Conservation (phyloP, 2,113 vertebrate genomes). For the Mastomys coucha region DNA sequence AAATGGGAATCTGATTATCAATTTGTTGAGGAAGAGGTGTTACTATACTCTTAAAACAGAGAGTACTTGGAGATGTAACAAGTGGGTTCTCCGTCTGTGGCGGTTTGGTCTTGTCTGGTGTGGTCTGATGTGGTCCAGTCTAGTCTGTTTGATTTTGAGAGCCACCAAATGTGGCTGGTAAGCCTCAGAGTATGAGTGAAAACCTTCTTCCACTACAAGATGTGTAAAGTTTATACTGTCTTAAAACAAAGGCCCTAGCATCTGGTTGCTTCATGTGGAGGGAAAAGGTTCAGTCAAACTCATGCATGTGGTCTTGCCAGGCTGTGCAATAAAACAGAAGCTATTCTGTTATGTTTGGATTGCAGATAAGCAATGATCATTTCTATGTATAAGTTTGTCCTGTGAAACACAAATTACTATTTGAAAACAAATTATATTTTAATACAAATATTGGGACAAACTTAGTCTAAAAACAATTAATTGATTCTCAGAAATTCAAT, state of each 20-base stretch:
- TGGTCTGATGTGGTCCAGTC: no score
- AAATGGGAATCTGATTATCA: background rate
- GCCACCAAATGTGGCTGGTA: background rate
- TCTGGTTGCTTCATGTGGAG: background rate
- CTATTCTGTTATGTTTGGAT: background rate
- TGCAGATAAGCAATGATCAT: background rate
- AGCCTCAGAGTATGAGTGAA: background rate
- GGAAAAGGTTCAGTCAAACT: background rate
- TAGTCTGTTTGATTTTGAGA: background rate
- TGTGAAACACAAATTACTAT: background rate
- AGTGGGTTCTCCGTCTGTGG: background rate
- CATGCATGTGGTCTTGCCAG: background rate
- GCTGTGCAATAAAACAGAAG: background rate
- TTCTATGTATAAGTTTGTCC: background rate
- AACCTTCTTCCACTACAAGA: background rate
- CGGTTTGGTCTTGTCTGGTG: background rate
- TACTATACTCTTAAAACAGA: background rate
- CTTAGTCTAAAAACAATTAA: background rate
- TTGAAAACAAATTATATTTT: background rate
- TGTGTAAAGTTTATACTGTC: background rate
- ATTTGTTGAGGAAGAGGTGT: background rate
- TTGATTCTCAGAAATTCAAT: background rate
- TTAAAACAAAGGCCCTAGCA: background rate
- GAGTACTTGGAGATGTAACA: background rate
- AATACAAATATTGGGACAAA: background rate